Base-by-base conservation (phyloP, 2,888 invertebrate species). In the Vanessa cardui region DNA sequence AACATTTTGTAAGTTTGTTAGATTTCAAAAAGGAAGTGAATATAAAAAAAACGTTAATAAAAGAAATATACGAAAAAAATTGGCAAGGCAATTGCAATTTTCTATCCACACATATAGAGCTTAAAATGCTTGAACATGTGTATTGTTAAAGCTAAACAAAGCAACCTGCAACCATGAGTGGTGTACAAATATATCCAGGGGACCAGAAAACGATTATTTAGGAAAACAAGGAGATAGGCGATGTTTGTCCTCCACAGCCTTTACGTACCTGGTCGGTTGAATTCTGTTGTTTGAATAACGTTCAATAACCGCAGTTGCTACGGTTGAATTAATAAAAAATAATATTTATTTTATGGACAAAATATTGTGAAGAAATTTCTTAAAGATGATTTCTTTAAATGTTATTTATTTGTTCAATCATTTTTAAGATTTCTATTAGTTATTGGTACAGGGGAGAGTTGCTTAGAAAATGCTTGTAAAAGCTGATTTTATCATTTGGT, bases 141-240 rank as follows among this genome's bases (percentile, higher is more conserved):
- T 31, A 56, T 18, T 16, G 33, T 47, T 18, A 18, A n/a, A 47
- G 6, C 18, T 46, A 61, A 62, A 64, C 69, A 64, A 64, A 58
- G 58, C 62, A 59, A 61, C 52, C 67, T 62, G 61, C 50, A 16
- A n/a, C 44, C 18, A 47, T 62, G 73, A 74, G 74, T 71, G 68
- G 71, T 75, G 74, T 72, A 70, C 77, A 83, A 84, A 83, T 76
- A 83, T 75, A 74, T 73, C 76, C 77, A 70, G 64, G 58, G 75
- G 75, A 78, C 77, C 77, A 76, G 77, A 78, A 80, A 83, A 80
- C 82, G 81, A 83, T 83, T 80, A 80, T 81, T 78, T 74, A 76
- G 73, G 77, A 78, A 67, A 71, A 71, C 76, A 80, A 80, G 77
- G 74, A 74, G 72, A 71, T 67, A 70, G 70, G 58, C 31, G 20